phyloP scores from a whole-genome alignment of 2,797 vertebrate species.

The Pangasius sanitwongsei region DNA sequence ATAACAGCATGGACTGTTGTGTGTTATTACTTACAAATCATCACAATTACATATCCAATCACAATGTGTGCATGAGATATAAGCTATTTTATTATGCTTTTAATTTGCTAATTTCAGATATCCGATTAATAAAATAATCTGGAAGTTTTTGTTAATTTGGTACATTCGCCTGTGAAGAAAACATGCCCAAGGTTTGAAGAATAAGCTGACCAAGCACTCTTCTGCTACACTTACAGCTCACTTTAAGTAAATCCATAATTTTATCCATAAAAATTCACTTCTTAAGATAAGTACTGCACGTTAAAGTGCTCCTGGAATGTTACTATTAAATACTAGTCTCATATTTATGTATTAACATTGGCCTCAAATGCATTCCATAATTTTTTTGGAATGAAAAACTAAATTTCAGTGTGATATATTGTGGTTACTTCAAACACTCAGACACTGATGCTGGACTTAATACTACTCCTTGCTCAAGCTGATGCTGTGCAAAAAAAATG shows the following conservation, averaged over 20 bases:
- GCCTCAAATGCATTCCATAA: background rate
- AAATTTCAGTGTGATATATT: background rate
- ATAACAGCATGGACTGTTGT: too few species aligned
- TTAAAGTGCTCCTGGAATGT: background rate
- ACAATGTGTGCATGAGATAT: background rate
- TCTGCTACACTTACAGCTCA: background rate
- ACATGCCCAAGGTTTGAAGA: background rate
- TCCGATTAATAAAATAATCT: too few species aligned
- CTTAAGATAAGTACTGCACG: background rate
- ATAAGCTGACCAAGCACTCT: background rate
- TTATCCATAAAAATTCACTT: background rate
- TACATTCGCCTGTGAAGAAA: too few species aligned
- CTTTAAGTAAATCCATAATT: background rate
- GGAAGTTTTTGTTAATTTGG: background rate
- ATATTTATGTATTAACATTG: background rate
- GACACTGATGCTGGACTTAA: background rate
- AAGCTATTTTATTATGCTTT: background rate
- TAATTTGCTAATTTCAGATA: too few species aligned
- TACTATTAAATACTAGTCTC: background rate
- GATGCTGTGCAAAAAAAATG: background rate
- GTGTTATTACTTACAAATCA: too few species aligned
- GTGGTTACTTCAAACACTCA: background rate
- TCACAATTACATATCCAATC: too few species aligned
- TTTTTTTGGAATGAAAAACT: background rate
- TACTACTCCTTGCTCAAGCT: background rate